Conservation (phyloP, 30 jellyfish, hydroid and myxozoan species). For the Hydractinia symbiolongicarpus region DNA sequence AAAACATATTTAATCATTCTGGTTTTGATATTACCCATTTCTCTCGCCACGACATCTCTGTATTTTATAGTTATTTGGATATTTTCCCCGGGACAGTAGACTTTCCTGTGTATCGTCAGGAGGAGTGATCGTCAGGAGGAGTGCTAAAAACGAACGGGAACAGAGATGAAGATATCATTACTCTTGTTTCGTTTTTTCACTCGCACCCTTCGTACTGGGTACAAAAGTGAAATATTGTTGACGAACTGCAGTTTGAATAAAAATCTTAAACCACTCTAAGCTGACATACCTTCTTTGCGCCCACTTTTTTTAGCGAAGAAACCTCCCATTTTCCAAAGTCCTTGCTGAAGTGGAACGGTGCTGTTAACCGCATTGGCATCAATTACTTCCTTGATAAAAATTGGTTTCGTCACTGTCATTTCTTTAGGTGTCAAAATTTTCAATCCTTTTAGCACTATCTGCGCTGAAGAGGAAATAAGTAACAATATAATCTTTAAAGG, state of each 20-base stretch:
- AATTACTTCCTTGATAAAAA: background rate
- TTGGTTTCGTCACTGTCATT: background rate
- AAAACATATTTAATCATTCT: conserved; percentile 13
- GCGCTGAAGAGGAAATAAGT: conserved; percentile 9
- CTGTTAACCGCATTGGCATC: background rate
- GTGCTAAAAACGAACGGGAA: background rate
- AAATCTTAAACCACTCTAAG: too few species aligned
- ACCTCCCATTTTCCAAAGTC: background rate
- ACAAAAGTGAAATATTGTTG: too few species aligned
- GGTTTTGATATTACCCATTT: conserved; percentile 23
- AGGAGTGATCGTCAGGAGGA: background rate
- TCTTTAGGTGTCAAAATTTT: background rate
- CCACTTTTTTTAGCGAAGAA: conserved; percentile 1
- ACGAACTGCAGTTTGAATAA: too few species aligned
- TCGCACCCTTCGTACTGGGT: too few species aligned
- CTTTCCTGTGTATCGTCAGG: background rate
- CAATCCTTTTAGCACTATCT: conserved; percentile 8
- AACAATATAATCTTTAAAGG: background rate
- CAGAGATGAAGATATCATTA: too few species aligned
- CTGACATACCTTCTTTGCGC: conserved; percentile 16
- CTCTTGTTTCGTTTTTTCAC: too few species aligned
- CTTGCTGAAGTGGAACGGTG: background rate
- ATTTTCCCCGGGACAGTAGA: conserved; percentile 26
- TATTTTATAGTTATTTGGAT: background rate
- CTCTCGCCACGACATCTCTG: conserved; percentile 18